Conservation (phyloP, 1,140 invertebrate genomes). For the Bombus cullumanus region DNA sequence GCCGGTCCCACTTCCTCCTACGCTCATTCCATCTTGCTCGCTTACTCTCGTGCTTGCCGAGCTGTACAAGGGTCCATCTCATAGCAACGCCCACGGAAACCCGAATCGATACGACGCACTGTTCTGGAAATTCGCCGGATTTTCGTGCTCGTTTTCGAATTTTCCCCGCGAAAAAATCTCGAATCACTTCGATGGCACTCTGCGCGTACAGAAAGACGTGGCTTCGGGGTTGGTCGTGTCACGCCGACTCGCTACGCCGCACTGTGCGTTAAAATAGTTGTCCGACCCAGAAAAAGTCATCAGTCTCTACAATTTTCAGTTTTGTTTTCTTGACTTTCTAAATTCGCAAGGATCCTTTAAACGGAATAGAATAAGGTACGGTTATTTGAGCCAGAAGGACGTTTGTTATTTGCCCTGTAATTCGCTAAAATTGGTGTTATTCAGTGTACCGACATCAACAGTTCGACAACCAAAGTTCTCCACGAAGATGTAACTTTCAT, state of each 20-base stretch:
- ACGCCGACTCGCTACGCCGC: not conserved
- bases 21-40: slow-evolving; percentile 40
- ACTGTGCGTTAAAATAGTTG: too few species aligned
- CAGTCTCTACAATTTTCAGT: not conserved
- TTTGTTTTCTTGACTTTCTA: not conserved
- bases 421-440: too few species aligned
- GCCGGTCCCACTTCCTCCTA: slow-evolving; percentile 22
- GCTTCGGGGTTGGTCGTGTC: not conserved
- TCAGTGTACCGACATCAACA: too few species aligned
- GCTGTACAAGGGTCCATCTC: slow-evolving; percentile 83
- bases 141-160: slow-evolving; percentile 78
- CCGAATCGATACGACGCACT: slow-evolving; percentile 82
- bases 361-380: too few species aligned
- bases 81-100: slow-evolving; percentile 83
- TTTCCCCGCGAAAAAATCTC: slow-evolving; percentile 51
- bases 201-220: not conserved
- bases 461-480: too few species aligned
- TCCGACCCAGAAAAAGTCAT: too few species aligned
- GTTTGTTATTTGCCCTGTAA: too few species aligned
- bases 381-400: not conserved
- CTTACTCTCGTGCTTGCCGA: slow-evolving; percentile 51
- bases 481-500: too few species aligned
- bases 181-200: not conserved
- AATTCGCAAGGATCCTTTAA: not conserved
- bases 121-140: slow-evolving; percentile 80